These are phyloP conservation scores for Andricus curvator DNA, from an alignment of 2,888 invertebrate species.

Conservation along the genomic window DNA sequence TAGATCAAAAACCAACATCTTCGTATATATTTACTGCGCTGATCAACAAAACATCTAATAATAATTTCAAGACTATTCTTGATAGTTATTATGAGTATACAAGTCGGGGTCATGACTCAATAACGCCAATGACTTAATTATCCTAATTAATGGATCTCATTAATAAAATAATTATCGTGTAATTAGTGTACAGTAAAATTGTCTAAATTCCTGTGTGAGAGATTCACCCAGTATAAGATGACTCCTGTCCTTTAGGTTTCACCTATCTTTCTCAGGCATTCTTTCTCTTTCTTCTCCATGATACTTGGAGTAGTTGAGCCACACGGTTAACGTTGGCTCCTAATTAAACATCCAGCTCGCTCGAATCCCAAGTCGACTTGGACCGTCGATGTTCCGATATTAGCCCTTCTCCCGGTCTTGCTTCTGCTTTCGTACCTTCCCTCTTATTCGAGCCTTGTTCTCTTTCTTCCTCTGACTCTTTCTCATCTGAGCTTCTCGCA, in stretches of 20 bases:
- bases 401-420: conserved; percentile 66
- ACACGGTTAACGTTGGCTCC: conserved; percentile 72
- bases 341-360: conserved; percentile 77
- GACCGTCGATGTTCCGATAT: conserved; percentile 77
- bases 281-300: conserved; percentile 54
- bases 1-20: no score
- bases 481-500: conserved; percentile 55
- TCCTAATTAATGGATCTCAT: not conserved
- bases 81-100: no score
- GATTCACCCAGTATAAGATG: conserved; percentile 22
- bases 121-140: not conserved
- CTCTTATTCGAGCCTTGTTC: conserved; percentile 50
- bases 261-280: conserved; percentile 36
- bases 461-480: conserved; percentile 60
- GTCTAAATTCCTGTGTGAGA: not conserved
- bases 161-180: not conserved
- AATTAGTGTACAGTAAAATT: not conserved
- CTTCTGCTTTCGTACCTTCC: conserved; percentile 30
- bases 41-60: no score
- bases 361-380: conserved; percentile 72
- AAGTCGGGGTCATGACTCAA: not conserved
- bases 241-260: conserved; percentile 42
- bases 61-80: no score
- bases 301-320: conserved; percentile 57
- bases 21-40: no score